Evolutionary conservation across 2,888 invertebrate species (phyloP).

Genomic region (Cantharis lateralis): DNA sequence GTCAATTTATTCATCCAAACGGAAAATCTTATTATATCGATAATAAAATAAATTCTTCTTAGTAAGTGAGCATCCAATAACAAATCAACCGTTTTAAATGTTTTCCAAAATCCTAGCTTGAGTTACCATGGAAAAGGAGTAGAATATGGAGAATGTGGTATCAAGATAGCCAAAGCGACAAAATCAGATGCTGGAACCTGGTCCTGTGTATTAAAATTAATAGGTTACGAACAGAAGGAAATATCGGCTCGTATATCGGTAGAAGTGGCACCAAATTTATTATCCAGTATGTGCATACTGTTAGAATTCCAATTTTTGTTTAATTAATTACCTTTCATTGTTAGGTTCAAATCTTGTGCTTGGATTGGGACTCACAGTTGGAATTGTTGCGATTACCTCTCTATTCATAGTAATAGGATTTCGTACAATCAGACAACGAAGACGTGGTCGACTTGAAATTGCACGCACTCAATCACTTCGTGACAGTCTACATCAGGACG

Average conservation of each 20-base stretch:
- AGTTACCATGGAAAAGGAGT: background rate
- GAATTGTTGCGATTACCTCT: background rate
- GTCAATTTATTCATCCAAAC: slow-evolving; percentile 16
- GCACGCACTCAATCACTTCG: background rate
- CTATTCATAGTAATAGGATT: background rate
- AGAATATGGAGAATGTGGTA: background rate
- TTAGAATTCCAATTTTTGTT: background rate
- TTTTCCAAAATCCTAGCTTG: background rate
- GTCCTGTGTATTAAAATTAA: background rate
- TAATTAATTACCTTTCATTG: background rate
- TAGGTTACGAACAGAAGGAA: background rate
- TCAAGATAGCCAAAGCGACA: background rate
- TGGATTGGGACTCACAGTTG: background rate
- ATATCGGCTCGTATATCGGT: background rate
- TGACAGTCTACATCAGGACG: background rate
- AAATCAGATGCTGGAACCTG: background rate
- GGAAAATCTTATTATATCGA: background rate
- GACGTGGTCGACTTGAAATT: background rate
- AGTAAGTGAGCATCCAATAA: background rate
- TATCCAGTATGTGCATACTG: background rate
- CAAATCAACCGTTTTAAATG: background rate
- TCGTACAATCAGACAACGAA: background rate
- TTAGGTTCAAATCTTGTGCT: background rate
- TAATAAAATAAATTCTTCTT: background rate
- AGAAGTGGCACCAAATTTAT: background rate